These are phyloP conservation scores for Leptinotarsa undecemlineata DNA, from an alignment of 1,140 invertebrate genomes.

Conservation along the genomic window DNA sequence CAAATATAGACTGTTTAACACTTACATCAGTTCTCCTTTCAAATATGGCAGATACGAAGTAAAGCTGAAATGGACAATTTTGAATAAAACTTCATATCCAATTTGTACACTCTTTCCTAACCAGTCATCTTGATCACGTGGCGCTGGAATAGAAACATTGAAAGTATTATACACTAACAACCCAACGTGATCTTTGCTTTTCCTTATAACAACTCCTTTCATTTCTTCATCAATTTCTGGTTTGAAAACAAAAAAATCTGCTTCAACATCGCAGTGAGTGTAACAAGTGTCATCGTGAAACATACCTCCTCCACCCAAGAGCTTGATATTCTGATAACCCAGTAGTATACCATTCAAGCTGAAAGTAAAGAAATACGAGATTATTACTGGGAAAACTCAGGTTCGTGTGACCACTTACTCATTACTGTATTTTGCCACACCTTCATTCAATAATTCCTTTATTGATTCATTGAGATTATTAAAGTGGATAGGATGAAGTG, in stretches of 20 bases:
- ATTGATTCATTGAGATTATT: conserved; percentile 60
- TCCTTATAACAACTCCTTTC: conserved; percentile 66
- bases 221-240: conserved; percentile 58
- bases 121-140: conserved; percentile 61
- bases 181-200: conserved; percentile 63
- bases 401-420: conserved; percentile 50
- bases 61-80: conserved; percentile 55
- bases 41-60: conserved; percentile 39
- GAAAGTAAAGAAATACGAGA: conserved; percentile 33
- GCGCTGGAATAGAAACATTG: conserved; percentile 66
- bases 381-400: neutral
- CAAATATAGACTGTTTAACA: neutral
- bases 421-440: conserved; percentile 61
- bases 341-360: conserved; percentile 66
- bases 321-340: conserved; percentile 65
- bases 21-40: conserved; percentile 39
- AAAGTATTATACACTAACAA: conserved; percentile 68
- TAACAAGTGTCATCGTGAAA: conserved; percentile 63
- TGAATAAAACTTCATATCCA: conserved; percentile 64
- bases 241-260: conserved; percentile 68
- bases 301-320: conserved; percentile 59
- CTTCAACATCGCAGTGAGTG: conserved; percentile 66
- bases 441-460: conserved; percentile 59
- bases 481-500: conserved; percentile 65
- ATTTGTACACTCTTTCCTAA: conserved; percentile 59